Evolutionary conservation across 2,113 vertebrate genomes (phyloP).

Genomic region (Mustelus asterias): DNA sequence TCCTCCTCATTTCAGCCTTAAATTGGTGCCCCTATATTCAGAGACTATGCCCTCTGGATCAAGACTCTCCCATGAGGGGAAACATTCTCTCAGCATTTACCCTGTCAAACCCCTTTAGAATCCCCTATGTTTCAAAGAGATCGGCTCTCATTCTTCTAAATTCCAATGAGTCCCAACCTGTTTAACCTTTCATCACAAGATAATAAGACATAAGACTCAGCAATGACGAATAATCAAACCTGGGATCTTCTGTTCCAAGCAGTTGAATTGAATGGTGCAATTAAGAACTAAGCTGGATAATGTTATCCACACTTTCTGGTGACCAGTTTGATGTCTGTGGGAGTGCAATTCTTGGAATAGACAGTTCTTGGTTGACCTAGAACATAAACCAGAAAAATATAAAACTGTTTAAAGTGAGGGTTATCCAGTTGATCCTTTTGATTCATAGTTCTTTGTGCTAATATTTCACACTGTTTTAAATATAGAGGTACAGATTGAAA

Average conservation of each 20-base stretch:
- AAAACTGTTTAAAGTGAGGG: background rate
- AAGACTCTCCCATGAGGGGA: no score
- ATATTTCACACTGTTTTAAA: constrained; percentile 1
- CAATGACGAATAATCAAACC: background rate
- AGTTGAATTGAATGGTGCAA: background rate
- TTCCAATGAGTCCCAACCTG: no score
- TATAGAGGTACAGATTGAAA: background rate
- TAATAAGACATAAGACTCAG: no score
- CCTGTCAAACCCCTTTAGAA: no score
- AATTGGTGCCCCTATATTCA: no score
- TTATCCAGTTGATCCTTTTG: background rate
- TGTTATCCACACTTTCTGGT: background rate
- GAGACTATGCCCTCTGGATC: no score
- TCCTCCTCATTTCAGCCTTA: no score
- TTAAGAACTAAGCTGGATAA: background rate
- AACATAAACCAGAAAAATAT: background rate
- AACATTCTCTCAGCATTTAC: no score
- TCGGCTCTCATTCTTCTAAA: no score
- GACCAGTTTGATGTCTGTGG: background rate
- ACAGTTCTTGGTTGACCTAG: background rate
- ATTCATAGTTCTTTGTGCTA: background rate
- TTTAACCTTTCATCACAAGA: no score
- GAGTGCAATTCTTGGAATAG: background rate
- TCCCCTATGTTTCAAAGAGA: no score
- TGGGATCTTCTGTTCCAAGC: background rate